Percentiles rank a stretch among this genome's conserved stretches.
Conservation (phyloP, 2,888 invertebrate species). For the Alcis repandata region DNA sequence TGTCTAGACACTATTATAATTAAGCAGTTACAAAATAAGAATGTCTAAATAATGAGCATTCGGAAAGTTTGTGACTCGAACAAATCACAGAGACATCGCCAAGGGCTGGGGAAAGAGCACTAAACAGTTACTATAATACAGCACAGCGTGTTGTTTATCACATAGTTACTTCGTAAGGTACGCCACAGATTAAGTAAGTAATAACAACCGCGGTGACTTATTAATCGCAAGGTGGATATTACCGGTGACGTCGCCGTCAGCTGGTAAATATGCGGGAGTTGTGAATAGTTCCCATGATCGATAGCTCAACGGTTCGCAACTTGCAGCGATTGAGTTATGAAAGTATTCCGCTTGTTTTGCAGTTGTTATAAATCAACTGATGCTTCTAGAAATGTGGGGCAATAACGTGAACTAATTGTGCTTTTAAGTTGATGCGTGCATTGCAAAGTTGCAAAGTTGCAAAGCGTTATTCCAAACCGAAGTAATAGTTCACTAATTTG, state of each 20-base stretch:
- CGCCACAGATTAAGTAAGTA: neutral
- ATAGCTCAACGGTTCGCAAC: slow-evolving; percentile 66
- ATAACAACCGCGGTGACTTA: slow-evolving; percentile 48
- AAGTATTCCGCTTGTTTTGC: slow-evolving; percentile 64
- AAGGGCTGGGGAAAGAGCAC: neutral
- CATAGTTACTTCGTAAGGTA: neutral
- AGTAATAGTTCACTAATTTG: no score
- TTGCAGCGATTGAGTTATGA: slow-evolving; percentile 68
- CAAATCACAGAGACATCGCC: neutral
- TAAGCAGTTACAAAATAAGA: neutral
- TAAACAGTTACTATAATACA: neutral
- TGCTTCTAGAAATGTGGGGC: slow-evolving; percentile 21
- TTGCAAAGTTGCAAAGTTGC: neutral
- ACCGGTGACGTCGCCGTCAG: slow-evolving; percentile 74
- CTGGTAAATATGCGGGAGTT: slow-evolving; percentile 73
- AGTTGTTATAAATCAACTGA: slow-evolving; percentile 51
- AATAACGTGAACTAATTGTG: slow-evolving; percentile 7
- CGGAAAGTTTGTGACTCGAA: neutral
- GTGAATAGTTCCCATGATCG: slow-evolving; percentile 70
- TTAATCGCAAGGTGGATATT: slow-evolving; percentile 74
- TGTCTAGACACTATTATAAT: neutral
- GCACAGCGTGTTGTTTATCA: no score
- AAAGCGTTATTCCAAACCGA: no score
- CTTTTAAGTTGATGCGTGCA: neutral
- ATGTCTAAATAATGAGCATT: neutral